These are phyloP conservation scores for Ophioderma brevispina DNA, from an alignment of 35 echinoderm and acorn worm species.

Conservation along the genomic window DNA sequence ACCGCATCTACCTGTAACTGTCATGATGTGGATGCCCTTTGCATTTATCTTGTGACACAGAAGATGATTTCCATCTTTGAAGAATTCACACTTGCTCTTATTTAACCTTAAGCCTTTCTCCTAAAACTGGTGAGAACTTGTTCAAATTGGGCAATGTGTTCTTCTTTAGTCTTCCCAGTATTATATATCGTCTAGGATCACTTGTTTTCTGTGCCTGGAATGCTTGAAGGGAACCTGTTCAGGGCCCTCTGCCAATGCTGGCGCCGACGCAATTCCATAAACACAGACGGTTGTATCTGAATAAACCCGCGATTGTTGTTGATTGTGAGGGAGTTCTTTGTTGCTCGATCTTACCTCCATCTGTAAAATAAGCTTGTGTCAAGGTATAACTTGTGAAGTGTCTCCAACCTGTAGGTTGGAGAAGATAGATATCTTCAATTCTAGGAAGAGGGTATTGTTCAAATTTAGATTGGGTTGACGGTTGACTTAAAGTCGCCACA, in stretches of 20 bases:
- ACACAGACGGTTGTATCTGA: neutral
- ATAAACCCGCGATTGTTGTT: constrained; percentile 63
- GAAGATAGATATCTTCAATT: constrained; percentile 30
- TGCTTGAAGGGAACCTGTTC: neutral
- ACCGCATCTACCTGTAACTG: constrained; percentile 29
- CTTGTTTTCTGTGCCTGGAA: constrained; percentile 29
- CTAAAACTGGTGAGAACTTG: neutral
- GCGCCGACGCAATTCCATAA: constrained; percentile 21
- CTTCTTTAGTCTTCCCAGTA: constrained; percentile 15
- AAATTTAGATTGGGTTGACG: constrained; percentile 18
- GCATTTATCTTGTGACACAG: constrained; percentile 31
- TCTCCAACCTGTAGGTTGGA: constrained; percentile 10
- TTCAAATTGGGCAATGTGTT: constrained; percentile 17
- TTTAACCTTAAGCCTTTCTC: constrained; percentile 53
- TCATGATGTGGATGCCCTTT: constrained; percentile 37
- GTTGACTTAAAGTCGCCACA: no score
- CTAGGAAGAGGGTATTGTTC: constrained; percentile 17
- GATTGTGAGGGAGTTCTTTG: constrained; percentile 37
- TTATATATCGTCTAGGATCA: constrained; percentile 31
- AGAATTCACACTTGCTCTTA: constrained; percentile 51
- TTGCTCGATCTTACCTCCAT: constrained; percentile 40
- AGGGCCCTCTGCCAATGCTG: neutral
- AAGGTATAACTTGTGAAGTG: constrained; percentile 47
- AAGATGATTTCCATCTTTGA: constrained; percentile 8
- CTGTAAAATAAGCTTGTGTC: constrained; percentile 63